Evolutionary conservation across 2,113 vertebrate genomes (phyloP).

Genomic region (Austrofundulus limnaeus): DNA sequence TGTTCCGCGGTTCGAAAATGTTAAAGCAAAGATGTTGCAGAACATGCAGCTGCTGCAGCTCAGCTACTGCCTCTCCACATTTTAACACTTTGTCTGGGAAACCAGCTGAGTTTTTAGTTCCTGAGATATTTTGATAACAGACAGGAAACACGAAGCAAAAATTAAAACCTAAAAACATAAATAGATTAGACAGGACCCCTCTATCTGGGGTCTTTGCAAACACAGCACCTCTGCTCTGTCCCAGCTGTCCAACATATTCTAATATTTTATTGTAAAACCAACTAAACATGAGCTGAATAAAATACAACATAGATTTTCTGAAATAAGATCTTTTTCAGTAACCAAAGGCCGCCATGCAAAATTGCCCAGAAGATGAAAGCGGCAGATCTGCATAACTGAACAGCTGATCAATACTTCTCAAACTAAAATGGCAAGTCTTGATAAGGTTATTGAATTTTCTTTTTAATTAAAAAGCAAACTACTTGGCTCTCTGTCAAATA

Average conservation of each 20-base stretch:
- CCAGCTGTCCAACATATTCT: conserved; percentile 23
- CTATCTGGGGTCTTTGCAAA: too few species aligned
- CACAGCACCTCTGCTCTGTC: conserved; percentile 7
- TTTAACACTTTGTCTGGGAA: too few species aligned
- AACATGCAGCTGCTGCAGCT: too few species aligned
- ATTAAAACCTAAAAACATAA: too few species aligned
- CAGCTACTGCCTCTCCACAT: too few species aligned
- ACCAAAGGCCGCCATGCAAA: conserved; percentile 54
- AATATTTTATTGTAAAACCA: conserved; percentile 49
- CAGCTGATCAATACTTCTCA: conserved; percentile 70
- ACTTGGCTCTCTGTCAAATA: conserved; percentile 52
- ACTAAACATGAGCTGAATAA: conserved; percentile 59
- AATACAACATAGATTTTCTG: conserved; percentile 64
- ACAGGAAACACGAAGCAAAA: too few species aligned
- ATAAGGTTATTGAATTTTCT: conserved; percentile 78
- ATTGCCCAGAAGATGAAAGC: conserved; percentile 67
- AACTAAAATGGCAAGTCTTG: conserved; percentile 74
- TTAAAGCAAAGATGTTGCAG: too few species aligned
- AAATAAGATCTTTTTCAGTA: conserved; percentile 65
- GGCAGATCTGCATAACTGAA: conserved; percentile 71
- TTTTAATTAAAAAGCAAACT: conserved; percentile 79
- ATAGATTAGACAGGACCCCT: too few species aligned
- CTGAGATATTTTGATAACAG: too few species aligned
- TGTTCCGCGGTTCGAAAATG: too few species aligned
- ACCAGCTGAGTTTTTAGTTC: too few species aligned